These are phyloP conservation scores for Anser brachyrhynchus DNA, from an alignment of 2,113 vertebrate species.

Conservation along the genomic window DNA sequence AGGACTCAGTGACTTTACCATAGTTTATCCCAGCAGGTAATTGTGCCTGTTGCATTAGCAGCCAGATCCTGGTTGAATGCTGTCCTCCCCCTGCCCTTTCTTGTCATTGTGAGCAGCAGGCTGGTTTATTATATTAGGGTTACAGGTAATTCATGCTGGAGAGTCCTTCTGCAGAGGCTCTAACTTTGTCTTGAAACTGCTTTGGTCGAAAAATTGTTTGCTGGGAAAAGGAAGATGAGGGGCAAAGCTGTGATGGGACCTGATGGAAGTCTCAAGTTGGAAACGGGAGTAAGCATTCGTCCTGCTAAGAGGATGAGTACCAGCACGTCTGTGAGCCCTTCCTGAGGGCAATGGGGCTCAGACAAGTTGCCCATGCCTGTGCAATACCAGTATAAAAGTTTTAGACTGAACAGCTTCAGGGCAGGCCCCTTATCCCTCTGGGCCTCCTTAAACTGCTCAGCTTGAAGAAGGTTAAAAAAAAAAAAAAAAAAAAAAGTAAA, in stretches of 20 bases:
- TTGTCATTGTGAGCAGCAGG: background rate
- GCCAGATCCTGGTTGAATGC: background rate
- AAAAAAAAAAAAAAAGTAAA: too few species aligned
- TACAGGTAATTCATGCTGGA: background rate
- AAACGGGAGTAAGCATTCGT: background rate
- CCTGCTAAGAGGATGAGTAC: background rate
- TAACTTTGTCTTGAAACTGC: background rate
- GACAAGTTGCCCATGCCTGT: background rate
- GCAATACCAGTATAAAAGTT: background rate
- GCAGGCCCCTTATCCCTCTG: rapidly evolving
- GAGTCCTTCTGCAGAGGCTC: background rate
- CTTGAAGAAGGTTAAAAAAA: background rate
- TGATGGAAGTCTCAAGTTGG: background rate
- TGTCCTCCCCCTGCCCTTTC: background rate
- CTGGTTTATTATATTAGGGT: background rate
- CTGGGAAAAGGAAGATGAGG: background rate
- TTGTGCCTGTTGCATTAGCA: background rate
- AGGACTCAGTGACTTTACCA: background rate
- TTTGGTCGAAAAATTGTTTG: background rate
- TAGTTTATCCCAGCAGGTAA: background rate
- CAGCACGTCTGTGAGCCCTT: rapidly evolving
- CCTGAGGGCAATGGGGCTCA: rapidly evolving
- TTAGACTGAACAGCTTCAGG: background rate
- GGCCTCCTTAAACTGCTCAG: background rate
- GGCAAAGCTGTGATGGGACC: background rate